phyloP scores from a whole-genome alignment of 1,140 invertebrate genomes.

The Drosophila insularis region DNA sequence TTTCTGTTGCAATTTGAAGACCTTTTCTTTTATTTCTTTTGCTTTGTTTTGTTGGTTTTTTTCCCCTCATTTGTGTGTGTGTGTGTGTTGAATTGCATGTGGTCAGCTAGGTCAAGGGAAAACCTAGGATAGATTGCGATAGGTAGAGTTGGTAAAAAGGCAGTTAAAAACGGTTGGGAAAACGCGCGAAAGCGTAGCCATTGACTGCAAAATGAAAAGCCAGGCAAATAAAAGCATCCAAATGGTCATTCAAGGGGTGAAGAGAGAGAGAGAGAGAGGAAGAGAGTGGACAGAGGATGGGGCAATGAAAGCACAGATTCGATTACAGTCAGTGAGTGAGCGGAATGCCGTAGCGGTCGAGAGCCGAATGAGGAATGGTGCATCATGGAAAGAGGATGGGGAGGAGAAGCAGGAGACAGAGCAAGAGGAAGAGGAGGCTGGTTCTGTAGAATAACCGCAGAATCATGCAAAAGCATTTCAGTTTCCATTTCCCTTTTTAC shows the following conservation, averaged over 20 bases:
- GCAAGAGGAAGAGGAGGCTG: neutral
- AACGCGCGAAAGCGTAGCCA: conserved; percentile 68
- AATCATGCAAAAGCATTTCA: conserved; percentile 41
- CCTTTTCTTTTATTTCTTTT: conserved; percentile 4
- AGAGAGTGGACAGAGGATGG: neutral
- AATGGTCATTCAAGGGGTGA: conserved; percentile 31
- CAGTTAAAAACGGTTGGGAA: conserved; percentile 73
- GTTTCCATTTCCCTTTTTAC: conserved; percentile 47
- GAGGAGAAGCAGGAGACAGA: neutral
- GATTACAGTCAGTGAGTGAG: conserved; percentile 61
- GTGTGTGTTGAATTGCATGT: conserved; percentile 43
- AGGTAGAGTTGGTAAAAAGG: conserved; percentile 45
- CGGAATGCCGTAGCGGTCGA: conserved; percentile 14
- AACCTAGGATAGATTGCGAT: neutral
- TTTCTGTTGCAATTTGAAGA: conserved; percentile 38
- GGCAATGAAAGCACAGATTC: conserved; percentile 63
- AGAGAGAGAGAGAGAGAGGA: neutral
- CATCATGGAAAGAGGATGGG: neutral
- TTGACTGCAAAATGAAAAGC: conserved; percentile 70
- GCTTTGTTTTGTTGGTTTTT: neutral
- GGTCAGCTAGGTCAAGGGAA: conserved; percentile 29
- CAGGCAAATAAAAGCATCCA: conserved; percentile 62
- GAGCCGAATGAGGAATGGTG: neutral
- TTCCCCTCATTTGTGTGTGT: neutral
- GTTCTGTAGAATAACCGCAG: conserved; percentile 39